Evolutionary conservation across 2,797 vertebrate species (phyloP).

Genomic region (Calcarius lapponicus): DNA sequence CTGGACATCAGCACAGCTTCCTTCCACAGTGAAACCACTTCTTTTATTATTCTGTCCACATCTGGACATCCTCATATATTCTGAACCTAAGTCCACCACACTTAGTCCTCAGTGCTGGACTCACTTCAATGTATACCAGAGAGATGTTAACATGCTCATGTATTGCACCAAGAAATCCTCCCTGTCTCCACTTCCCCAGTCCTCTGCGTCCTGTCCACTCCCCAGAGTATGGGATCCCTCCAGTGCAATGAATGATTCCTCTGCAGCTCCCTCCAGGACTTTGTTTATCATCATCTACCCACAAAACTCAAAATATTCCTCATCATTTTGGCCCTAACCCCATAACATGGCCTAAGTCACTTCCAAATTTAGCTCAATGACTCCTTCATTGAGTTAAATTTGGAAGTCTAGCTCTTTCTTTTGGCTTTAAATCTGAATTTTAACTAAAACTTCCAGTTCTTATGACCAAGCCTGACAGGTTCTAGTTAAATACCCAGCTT

Average conservation of each 20-base stretch:
- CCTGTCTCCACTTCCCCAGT: neutral
- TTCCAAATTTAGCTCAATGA: neutral
- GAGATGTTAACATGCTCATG: neutral
- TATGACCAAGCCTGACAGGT: neutral
- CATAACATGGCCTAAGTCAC: neutral
- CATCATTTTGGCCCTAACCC: neutral
- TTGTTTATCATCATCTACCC: neutral
- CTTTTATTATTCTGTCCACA: neutral
- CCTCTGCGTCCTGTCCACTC: neutral
- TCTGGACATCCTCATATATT: neutral
- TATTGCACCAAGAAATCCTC: neutral
- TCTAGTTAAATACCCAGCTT: neutral
- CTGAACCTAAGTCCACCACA: neutral
- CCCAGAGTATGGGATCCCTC: neutral
- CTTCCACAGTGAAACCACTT: neutral
- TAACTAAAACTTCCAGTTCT: neutral
- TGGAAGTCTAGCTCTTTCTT: neutral
- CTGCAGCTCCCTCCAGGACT: neutral
- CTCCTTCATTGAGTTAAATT: neutral
- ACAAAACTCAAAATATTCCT: neutral
- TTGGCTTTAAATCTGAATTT: neutral
- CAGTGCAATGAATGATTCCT: neutral
- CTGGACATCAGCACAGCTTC: neutral
- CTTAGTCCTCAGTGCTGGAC: neutral
- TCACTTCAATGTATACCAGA: neutral